Evolutionary conservation across 2,113 vertebrate genomes (phyloP), one percentile per base, ranked within the genome.

Genomic region (Melanerpes formicivorus): DNA sequence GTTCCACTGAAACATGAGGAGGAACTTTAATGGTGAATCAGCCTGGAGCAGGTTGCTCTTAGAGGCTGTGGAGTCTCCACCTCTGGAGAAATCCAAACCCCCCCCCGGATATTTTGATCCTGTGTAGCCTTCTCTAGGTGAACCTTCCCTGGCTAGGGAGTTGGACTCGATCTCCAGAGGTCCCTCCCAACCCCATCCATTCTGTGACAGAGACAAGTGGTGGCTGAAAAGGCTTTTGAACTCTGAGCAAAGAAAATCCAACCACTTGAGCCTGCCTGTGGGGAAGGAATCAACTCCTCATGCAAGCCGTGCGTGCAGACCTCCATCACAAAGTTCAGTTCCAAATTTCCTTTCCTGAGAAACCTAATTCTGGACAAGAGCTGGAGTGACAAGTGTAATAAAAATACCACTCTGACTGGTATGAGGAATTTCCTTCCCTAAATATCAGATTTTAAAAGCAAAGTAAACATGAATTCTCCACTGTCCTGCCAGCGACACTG

Each of bases 281-380:
- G 1, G 50, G 30, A 29, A 46, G 29, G 29, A 66, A 34, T 1
- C 2, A 0, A 7, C 0, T 0, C 23, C 48, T n/a, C 2, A 0
- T 4, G 9, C 70, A 18, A 3, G 30, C 70, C 26, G 0, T 6
- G 4, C 0, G 30, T 34, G 17, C 63, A 65, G 62, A 8, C 25
- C 84, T 16, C 14, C 22, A 19, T 13, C 80, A 18, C 77, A 16
- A 1, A 4, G 56, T 73, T 48, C 76, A 14, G 32, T 75, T 40
- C 32, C 26, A 16, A 4, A 59, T 18, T 19, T 21, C 79, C 65
- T 82, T 40, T 50, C 64, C 64, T 23, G 88, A 83, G 80, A 90
- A 32, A 60, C 34, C 40, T 80, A 66, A 69, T 22, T 83, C 56
- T 4, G 3, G 26, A 37, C 80, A 30, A 91, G 37, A 15, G 65